Percentiles rank a stretch among this genome's conserved stretches.
phyloP scores from a whole-genome alignment of 1,140 invertebrate species.

The Zaprionus nigranus region DNA sequence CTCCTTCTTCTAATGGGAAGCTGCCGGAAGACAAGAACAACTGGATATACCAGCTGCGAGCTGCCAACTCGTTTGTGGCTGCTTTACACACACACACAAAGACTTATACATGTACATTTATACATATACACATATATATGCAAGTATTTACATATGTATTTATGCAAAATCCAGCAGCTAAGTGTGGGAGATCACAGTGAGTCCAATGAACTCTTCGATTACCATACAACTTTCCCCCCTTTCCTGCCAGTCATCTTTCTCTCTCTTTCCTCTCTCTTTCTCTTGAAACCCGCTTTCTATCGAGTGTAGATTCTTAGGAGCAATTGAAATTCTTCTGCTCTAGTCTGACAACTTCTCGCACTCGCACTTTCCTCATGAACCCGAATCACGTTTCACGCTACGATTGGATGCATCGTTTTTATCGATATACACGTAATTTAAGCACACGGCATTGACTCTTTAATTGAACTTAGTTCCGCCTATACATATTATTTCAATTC shows the following conservation, averaged over 20 bases:
- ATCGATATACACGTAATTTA: constrained; percentile 4
- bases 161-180: constrained; percentile 33
- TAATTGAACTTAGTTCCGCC: constrained; percentile 58
- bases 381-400: background rate
- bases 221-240: constrained; percentile 8
- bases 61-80: constrained; percentile 49
- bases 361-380: background rate
- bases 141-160: constrained; percentile 22
- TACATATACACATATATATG: constrained; percentile 45
- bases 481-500: constrained; percentile 22
- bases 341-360: background rate
- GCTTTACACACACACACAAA: background rate
- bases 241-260: background rate
- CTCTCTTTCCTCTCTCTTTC: background rate
- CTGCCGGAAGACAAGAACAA: constrained; percentile 33
- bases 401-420: constrained; percentile 24
- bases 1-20: background rate
- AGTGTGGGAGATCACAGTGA: background rate
- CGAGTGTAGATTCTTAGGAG: background rate
- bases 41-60: constrained; percentile 66
- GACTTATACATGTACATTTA: constrained; percentile 20
- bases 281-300: background rate
- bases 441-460: constrained; percentile 60
- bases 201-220: constrained; percentile 56
- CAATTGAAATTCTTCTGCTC: constrained; percentile 1